Percentiles rank a stretch among this genome's conserved stretches.
Conservation (phyloP, 1,140 invertebrate species). For the Dreissena polymorpha region DNA sequence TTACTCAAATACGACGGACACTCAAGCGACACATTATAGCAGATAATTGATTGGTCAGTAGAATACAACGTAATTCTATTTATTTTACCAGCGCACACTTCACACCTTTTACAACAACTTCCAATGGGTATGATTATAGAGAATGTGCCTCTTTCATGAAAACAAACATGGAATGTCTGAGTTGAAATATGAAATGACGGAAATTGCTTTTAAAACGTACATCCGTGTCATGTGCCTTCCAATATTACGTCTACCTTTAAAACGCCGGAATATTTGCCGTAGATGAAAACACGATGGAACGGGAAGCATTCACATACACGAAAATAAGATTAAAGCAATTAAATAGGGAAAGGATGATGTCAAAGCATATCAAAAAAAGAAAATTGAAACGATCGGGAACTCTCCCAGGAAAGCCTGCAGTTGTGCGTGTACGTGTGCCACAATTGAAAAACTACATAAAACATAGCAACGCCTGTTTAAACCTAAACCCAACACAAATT, state of each 20-base stretch:
- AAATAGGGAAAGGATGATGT: too few species aligned
- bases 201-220: conserved; percentile 15
- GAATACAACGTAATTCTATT: conserved; percentile 9
- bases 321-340: background rate
- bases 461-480: too few species aligned
- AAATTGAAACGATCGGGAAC: too few species aligned
- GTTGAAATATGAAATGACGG: background rate
- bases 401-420: too few species aligned
- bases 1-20: too few species aligned
- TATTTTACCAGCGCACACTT: conserved; percentile 35
- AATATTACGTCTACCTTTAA: background rate
- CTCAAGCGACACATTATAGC: too few species aligned
- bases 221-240: background rate
- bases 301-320: conserved; percentile 21
- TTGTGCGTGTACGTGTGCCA: too few species aligned
- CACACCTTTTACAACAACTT: conserved; percentile 25
- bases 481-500: too few species aligned
- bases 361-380: too few species aligned
- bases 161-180: background rate
- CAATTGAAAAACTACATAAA: too few species aligned
- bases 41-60: conserved; percentile 10
- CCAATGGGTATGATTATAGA: conserved; percentile 15
- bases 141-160: conserved; percentile 21
- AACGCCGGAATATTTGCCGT: conserved; percentile 14
- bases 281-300: background rate